A percentile compares a stretch with the other conserved stretches of the same genome.
Evolutionary conservation across 2,797 vertebrate species (phyloP).

Genomic region (Labeo calbasu): DNA sequence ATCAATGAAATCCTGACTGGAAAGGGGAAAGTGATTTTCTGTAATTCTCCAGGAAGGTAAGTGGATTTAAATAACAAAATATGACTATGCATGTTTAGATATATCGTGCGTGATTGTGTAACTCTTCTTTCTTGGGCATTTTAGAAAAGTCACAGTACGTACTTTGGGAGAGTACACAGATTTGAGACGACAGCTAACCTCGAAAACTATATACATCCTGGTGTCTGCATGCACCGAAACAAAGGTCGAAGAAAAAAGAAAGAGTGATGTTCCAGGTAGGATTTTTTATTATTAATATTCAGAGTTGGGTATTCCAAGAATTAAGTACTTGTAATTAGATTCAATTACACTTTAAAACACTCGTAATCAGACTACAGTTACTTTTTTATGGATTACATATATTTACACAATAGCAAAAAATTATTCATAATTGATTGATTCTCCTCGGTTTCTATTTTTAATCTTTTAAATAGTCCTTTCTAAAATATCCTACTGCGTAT

Average conservation of each 20-base stretch:
- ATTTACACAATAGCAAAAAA: too few relatives aligned
- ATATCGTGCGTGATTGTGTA: neutral
- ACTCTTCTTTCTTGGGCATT: too few relatives aligned
- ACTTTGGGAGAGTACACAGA: slow-evolving; percentile 69
- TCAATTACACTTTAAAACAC: too few relatives aligned
- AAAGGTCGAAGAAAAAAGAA: slow-evolving; percentile 46
- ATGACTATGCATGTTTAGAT: neutral
- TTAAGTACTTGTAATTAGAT: too few relatives aligned
- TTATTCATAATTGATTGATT: too few relatives aligned
- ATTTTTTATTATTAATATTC: neutral
- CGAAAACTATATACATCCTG: slow-evolving; percentile 71
- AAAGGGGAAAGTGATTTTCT: slow-evolving; percentile 64
- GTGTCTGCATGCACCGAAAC: slow-evolving; percentile 52
- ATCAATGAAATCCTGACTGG: slow-evolving; percentile 65
- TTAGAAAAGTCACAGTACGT: slow-evolving; percentile 67
- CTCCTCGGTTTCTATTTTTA: too few relatives aligned
- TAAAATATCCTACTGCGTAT: too few relatives aligned
- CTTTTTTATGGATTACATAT: too few relatives aligned
- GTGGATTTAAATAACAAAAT: neutral
- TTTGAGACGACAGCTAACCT: slow-evolving; percentile 67
- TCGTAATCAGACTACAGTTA: too few relatives aligned
- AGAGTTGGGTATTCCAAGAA: too few relatives aligned
- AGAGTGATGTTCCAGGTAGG: neutral
- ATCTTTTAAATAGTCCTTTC: too few relatives aligned
- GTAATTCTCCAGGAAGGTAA: slow-evolving; percentile 71